Evolutionary conservation across 2,797 vertebrate species (phyloP).

Genomic region (Carcharodon carcharias): DNA sequence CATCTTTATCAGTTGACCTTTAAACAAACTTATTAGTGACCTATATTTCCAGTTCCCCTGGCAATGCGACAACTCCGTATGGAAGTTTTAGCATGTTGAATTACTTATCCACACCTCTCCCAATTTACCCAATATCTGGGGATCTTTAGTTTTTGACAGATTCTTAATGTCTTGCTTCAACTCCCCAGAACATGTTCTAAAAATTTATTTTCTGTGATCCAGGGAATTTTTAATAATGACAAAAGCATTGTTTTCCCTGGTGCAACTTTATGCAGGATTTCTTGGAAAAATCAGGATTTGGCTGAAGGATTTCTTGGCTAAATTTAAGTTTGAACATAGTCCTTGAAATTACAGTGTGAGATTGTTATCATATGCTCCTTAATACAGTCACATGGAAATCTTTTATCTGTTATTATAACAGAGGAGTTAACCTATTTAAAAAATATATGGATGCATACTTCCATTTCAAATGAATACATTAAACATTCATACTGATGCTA

Average conservation of each 20-base stretch:
- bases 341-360: background rate
- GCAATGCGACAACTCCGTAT: background rate
- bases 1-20: conserved; percentile 22
- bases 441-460: background rate
- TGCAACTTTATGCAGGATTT: background rate
- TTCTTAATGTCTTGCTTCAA: background rate
- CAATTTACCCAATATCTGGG: background rate
- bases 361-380: background rate
- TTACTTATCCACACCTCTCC: conserved; percentile 13
- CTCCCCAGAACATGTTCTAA: background rate
- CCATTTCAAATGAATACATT: background rate
- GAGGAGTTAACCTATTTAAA: background rate
- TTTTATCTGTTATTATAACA: background rate
- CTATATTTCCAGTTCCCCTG: conserved; percentile 17
- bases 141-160: background rate
- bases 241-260: background rate
- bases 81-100: background rate
- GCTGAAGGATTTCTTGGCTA: background rate
- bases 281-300: background rate
- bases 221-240: background rate
- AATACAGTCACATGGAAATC: background rate
- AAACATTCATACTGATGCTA: background rate
- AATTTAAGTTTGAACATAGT: background rate
- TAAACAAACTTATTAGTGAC: conserved; percentile 28
- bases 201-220: background rate